Percentiles rank a stretch among this genome's conserved stretches.
Conservation (phyloP, 2,888 invertebrate genomes). For the Agapostemon virescens region DNA sequence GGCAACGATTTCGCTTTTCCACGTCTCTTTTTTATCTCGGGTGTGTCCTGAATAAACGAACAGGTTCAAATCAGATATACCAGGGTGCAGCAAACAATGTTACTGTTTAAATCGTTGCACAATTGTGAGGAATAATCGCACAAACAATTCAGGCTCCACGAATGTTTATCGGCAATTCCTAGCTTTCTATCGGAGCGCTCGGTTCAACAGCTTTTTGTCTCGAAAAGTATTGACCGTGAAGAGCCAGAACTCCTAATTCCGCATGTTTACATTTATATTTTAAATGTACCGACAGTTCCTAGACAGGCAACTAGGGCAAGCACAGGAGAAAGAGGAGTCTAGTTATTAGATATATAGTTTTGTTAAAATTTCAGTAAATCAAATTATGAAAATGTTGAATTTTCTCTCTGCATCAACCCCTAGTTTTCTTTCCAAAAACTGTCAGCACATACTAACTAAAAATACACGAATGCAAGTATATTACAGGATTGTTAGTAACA, state of each 20-base stretch:
- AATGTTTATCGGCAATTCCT: slow-evolving; percentile 81
- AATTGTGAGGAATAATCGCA: slow-evolving; percentile 82
- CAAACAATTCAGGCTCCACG: slow-evolving; percentile 79
- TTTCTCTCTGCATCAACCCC: background rate
- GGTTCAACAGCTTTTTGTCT: slow-evolving; percentile 55
- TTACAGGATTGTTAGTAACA: slow-evolving; percentile 72
- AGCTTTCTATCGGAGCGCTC: slow-evolving; percentile 73
- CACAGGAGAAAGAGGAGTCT: background rate
- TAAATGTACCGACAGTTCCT: background rate
- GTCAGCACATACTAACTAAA: background rate
- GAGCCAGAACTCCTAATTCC: slow-evolving; percentile 34
- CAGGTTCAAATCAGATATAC: slow-evolving; percentile 12
- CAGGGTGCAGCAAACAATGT: background rate
- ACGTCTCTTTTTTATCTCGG: slow-evolving; percentile 71
- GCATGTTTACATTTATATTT: background rate
- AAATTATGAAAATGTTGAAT: background rate
- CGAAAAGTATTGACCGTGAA: slow-evolving; percentile 41
- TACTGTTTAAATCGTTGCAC: slow-evolving; percentile 1
- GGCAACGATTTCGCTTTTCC: slow-evolving; percentile 69
- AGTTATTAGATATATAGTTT: background rate
- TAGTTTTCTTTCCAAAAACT: background rate
- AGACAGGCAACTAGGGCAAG: background rate
- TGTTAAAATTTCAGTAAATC: background rate
- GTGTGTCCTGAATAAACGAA: slow-evolving; percentile 60
- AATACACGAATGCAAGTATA: slow-evolving; percentile 31